Evolutionary conservation across 2,888 invertebrate species (phyloP), one percentile per base, ranked within the genome.

Genomic region (Silvanus unidentatus): DNA sequence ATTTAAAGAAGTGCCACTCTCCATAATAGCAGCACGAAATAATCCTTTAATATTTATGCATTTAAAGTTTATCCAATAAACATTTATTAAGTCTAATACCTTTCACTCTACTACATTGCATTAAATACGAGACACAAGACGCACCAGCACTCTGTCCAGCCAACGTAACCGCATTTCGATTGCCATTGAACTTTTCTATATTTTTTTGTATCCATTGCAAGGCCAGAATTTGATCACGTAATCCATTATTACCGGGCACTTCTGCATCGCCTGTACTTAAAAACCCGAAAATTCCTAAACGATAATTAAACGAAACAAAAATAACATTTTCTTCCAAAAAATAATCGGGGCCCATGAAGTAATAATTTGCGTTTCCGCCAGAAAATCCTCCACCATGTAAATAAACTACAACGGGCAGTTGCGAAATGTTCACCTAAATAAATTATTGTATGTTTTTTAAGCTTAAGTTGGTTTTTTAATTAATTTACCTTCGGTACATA

Each of bases 1-100:
- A 40, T 54, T 53, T 15, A 63, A 40, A 9, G 55, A 54, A 1
- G 50, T 44, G 2, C 63, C 64, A 43, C 60, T 60, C 40, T 59
- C 43, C 50, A 63, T 42, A 13, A 64, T 64, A 16, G 57, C 64
- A 22, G 47, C 43, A 2, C 54, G 45, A 39, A 57, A 62, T 39
- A 63, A 46, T 30, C 57, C 63, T 58, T 36, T 11, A n/a, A 52
- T 46, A 8, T 8, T 42, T 12, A 41, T 15, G 2, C 50, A 49
- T 42, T 39, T n/a, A 51, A 49, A 32, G 48, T 42, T 1, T 52
- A 48, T 13, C 53, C 45, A n/a, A 48, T 49, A 1, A 41, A 49
- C 54, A 54, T n/a, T 54, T 51, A 48, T 54, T 56, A 36, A 51
- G 39, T 11, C 54, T 52, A 39, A 50, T 15, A 52, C 55, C 53